Evolutionary conservation across 2,113 vertebrate genomes (phyloP).

Genomic region (Sturnira hondurensis): DNA sequence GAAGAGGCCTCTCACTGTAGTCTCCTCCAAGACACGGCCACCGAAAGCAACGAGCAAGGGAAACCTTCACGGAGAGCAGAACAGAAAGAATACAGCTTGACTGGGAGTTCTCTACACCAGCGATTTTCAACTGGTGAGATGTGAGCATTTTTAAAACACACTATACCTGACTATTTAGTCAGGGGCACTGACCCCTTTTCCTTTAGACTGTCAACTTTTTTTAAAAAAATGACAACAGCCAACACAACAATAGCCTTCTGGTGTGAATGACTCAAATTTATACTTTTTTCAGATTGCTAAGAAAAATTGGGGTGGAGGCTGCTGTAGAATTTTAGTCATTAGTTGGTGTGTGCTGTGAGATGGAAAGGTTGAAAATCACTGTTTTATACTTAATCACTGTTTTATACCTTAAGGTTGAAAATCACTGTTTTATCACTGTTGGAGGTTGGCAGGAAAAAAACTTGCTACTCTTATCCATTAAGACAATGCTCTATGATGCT

Average conservation of each 20-base stretch:
- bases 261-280: neutral
- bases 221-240: neutral
- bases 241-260: neutral
- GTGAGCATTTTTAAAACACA: neutral
- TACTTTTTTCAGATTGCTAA: no score
- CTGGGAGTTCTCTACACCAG: neutral
- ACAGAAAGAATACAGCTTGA: neutral
- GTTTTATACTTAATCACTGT: no score
- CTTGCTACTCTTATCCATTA: neutral
- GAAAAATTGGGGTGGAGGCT: no score
- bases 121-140: neutral
- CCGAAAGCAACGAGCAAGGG: neutral
- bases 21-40: neutral
- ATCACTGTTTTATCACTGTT: no score
- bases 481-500: neutral
- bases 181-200: no score
- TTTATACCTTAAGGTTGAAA: no score
- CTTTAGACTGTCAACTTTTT: neutral
- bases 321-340: neutral
- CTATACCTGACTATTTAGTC: neutral
- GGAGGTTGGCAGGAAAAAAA: neutral
- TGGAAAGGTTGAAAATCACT: neutral
- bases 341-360: neutral
- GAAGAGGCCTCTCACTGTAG: neutral
- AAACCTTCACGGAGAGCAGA: neutral